Evolutionary conservation across 1,140 invertebrate species (phyloP), one percentile per base, ranked within the genome.

Genomic region (Trachelipus rathkii): DNA sequence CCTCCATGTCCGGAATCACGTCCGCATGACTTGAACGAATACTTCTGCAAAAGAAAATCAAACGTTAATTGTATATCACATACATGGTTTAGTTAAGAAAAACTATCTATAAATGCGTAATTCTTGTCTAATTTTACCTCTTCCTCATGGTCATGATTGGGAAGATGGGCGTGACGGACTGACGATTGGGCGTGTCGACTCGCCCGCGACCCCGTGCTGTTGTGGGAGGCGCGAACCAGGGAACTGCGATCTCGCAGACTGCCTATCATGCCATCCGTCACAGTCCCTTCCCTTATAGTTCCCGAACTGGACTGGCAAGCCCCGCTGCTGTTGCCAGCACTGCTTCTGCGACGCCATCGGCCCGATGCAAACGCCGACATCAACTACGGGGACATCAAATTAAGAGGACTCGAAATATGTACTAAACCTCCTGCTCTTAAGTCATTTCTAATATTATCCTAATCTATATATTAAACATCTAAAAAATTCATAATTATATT

Each of bases 21-120:
- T 79, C 89, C 89, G 83, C 89, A 89, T 50, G 89, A 89, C 83
- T 90, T 90, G 89, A 89, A 90, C 87, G 89, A 90, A 88, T 89
- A 89, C 88, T 89, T 90, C 89, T 90, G 88, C 81, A 71, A 79
- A 60, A 60, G 13, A 33, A 50, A 71, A 60, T 0, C 1, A 60
- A 3, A 8, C 4, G 50, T 60, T 19, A 60, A 19, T 33, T 1
- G 33, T 33, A 3, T 33, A 33, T 33, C 33, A 33, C 6, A 33
- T 33, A 33, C 33, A 33, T 1, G 33, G 6, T 33, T 33, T 33
- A 33, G 33, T 33, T 3, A 33, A 33, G 6, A 6, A 33, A 33
- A 33, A 33, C 33, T 33, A 33, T 3, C 33, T 33, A 67, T 13
- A 50, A 10, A 33, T 15, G 19, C 4, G 11, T 24, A 74, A 21